These are phyloP conservation scores for Scophthalmus maximus DNA, from an alignment of 2,113 vertebrate genomes.

Conservation along the genomic window DNA sequence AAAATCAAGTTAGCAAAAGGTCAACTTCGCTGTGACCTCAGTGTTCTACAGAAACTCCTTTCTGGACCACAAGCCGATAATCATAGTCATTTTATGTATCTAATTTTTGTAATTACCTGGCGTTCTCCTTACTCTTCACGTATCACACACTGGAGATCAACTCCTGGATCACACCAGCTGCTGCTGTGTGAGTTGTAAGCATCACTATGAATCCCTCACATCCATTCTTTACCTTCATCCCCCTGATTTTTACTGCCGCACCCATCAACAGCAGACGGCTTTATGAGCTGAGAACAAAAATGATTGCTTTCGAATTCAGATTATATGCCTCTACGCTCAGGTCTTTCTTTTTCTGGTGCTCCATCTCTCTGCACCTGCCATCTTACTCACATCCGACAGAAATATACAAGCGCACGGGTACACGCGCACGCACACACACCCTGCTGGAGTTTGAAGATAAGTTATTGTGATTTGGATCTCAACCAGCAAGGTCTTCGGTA, in stretches of 20 bases:
- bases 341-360: slow-evolving; percentile 44
- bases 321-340: slow-evolving; percentile 55
- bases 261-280: slow-evolving; percentile 66
- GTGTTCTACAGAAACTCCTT: no score
- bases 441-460: slow-evolving; percentile 34
- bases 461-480: slow-evolving; percentile 60
- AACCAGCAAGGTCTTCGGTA: slow-evolving; percentile 47
- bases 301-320: slow-evolving; percentile 76
- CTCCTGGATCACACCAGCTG: neutral
- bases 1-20: neutral
- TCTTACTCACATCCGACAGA: slow-evolving; percentile 14
- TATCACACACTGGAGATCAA: slow-evolving; percentile 31
- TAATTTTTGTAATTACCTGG: neutral
- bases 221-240: slow-evolving; percentile 58
- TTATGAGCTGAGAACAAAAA: slow-evolving; percentile 79
- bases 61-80: neutral
- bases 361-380: slow-evolving; percentile 4
- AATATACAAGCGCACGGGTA: neutral
- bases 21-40: neutral
- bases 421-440: slow-evolving; percentile 9
- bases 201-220: slow-evolving; percentile 28
- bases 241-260: slow-evolving; percentile 61
- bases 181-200: slow-evolving; percentile 35
- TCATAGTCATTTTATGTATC: neutral
- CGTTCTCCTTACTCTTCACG: neutral